Base-by-base conservation (phyloP, 2,113 vertebrate genomes). In the Zosterops japonicus region DNA sequence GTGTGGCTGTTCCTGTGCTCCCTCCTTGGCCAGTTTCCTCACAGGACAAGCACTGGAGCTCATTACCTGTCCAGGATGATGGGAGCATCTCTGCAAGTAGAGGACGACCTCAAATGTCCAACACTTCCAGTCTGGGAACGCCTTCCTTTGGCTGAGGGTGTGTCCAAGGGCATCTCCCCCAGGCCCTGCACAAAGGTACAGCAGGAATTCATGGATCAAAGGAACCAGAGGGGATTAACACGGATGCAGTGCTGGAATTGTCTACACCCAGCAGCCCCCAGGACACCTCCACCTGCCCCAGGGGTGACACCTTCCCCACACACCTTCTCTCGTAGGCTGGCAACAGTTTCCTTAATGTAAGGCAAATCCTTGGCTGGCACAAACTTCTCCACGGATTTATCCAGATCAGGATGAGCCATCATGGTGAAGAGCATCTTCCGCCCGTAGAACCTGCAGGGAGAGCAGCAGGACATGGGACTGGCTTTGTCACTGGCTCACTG, bases 381-480 rank as follows among this genome's bases (percentile, higher is more conserved):
- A 13, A 98, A 98, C 93, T 98, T 99, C 92, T 99, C 99, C 91
- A 99, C 92, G 61, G 97, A 97, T 97, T 98, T 99, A 61, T 99
- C 99, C 92, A 99, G 99, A 87, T 99, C 98, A 9, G 97, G 98
- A 49, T 99, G 98, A 49, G 97, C 96, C 71, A 99, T 99, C 97
- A 99, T 90, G 55, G 91, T 96, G 79, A 98, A 98, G 90, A 99
- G 98, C 98, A 99, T 99, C 92, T 98, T 99, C 24, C 99, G 97
- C 3, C 99, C 99, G 12, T 98, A 99, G 96, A 98, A 99, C 97
- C 99, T 99, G 96, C 82, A 83, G 59, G 72, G 57, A 56, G 71
- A 94, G n/a, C 63, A 68, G 4, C 52, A 9, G 4, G 11, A 74
- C 29, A 35, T 3, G 21, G 5, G 28, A 28, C 12, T 23, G 64